Conservation (phyloP, 1,140 invertebrate species). For the Frieseomelitta varia region DNA sequence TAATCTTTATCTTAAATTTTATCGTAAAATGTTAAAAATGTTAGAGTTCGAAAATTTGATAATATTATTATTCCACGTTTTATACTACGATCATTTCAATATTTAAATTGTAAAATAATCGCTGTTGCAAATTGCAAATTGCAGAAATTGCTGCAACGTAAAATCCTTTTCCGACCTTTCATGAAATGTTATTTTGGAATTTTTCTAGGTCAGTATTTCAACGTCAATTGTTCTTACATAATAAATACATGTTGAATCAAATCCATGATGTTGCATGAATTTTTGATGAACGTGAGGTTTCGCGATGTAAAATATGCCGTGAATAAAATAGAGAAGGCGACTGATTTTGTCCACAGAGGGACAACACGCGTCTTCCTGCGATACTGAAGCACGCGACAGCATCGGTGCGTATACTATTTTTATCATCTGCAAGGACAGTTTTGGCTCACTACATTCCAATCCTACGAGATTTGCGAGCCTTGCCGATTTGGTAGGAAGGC, state of each 20-base stretch:
- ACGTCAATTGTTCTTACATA: background rate
- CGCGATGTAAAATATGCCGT: background rate
- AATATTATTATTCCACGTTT: too few species aligned
- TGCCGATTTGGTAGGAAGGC: conserved; percentile 14
- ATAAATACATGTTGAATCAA: background rate
- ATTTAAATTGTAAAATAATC: too few species aligned
- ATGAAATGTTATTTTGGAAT: too few species aligned
- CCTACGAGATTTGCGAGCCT: conserved; percentile 36
- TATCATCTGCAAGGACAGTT: conserved; percentile 40
- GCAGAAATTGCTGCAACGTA: too few species aligned
- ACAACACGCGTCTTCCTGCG: background rate
- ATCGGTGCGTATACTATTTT: conserved; percentile 40
- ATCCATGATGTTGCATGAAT: background rate
- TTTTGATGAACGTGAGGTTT: too few species aligned
- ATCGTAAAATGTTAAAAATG: too few species aligned
- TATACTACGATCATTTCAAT: too few species aligned
- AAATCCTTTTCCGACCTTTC: too few species aligned
- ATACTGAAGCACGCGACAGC: conserved; percentile 1
- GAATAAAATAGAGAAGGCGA: background rate
- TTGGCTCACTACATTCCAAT: conserved; percentile 42
- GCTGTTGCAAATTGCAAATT: too few species aligned
- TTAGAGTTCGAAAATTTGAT: too few species aligned
- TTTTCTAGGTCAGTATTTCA: background rate
- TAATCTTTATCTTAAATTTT: too few species aligned
- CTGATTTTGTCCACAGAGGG: conserved; percentile 16